Percentiles rank a stretch among this genome's conserved stretches.
Conservation (phyloP, 1,140 invertebrate genomes). For the Eumaeus atala region DNA sequence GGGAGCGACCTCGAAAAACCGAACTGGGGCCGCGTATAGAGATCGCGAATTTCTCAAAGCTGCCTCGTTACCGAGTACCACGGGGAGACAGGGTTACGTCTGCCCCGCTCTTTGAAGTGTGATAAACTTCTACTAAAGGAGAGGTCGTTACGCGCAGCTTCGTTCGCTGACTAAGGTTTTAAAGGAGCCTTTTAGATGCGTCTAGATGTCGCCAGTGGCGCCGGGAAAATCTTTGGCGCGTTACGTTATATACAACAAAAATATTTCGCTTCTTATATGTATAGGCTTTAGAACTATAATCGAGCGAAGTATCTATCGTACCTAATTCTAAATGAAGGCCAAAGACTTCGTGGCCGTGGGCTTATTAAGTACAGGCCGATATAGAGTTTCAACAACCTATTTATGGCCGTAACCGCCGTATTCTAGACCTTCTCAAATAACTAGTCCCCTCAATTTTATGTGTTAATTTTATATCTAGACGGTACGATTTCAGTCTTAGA, state of each 20-base stretch:
- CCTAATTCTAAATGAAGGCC: conserved; percentile 10
- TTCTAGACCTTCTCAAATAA: conserved; percentile 6
- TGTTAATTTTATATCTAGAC: too few species aligned
- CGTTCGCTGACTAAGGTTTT: conserved; percentile 18
- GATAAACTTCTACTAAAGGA: conserved; percentile 44
- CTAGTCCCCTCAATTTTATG: background rate
- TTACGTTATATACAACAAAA: too few species aligned
- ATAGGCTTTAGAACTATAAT: background rate
- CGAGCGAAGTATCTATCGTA: background rate
- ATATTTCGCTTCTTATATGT: too few species aligned
- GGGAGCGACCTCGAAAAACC: conserved; percentile 60
- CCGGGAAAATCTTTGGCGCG: conserved; percentile 13
- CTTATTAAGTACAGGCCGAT: conserved; percentile 9
- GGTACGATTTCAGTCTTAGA: too few species aligned
- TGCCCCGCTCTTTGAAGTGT: conserved; percentile 52
- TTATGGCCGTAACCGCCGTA: conserved; percentile 6
- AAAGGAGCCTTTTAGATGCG: conserved; percentile 17
- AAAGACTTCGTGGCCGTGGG: conserved; percentile 5
- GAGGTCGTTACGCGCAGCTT: conserved; percentile 24
- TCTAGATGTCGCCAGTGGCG: conserved; percentile 19
- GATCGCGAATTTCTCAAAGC: conserved; percentile 65
- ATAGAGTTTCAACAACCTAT: conserved; percentile 10
- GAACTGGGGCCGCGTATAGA: conserved; percentile 43
- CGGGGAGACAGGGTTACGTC: conserved; percentile 48
- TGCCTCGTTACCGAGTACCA: conserved; percentile 52